Percentiles rank a stretch among this genome's conserved stretches.
phyloP scores from a whole-genome alignment of 2,797 vertebrate species.

The Chrysolophus pictus region DNA sequence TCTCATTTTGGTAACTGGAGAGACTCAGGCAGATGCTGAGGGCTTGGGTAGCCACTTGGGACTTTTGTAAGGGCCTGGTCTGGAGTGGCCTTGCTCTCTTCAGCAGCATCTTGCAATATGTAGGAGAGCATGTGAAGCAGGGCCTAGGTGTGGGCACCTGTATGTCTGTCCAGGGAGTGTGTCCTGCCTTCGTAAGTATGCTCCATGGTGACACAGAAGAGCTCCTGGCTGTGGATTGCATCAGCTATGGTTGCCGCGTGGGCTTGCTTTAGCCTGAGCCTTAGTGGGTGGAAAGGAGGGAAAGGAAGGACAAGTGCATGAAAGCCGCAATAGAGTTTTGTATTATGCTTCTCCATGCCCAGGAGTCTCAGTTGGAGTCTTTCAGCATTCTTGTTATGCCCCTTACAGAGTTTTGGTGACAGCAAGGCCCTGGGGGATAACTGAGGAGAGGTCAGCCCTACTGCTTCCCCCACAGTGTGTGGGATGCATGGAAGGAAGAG shows the following conservation, averaged over 20 bases:
- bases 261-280: neutral
- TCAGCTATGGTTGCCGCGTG: fast-evolving
- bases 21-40: neutral
- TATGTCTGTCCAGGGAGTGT: neutral
- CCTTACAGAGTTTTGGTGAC: neutral
- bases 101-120: neutral
- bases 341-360: neutral
- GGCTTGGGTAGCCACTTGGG: neutral
- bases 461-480: neutral
- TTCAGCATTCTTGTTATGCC: neutral
- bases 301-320: neutral
- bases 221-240: neutral
- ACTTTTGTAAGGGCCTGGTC: neutral
- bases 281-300: neutral
- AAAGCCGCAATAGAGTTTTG: neutral
- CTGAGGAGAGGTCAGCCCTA: neutral
- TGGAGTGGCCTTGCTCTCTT: neutral
- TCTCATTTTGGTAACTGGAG: neutral
- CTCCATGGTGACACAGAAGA: fast-evolving
- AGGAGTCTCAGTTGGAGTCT: fast-evolving
- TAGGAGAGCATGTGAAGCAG: neutral
- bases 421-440: neutral
- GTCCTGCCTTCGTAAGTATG: fast-evolving
- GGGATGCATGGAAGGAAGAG: neutral
- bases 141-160: fast-evolving